phyloP scores from a whole-genome alignment of 2,113 vertebrate species.

The Capreolus pygargus region DNA sequence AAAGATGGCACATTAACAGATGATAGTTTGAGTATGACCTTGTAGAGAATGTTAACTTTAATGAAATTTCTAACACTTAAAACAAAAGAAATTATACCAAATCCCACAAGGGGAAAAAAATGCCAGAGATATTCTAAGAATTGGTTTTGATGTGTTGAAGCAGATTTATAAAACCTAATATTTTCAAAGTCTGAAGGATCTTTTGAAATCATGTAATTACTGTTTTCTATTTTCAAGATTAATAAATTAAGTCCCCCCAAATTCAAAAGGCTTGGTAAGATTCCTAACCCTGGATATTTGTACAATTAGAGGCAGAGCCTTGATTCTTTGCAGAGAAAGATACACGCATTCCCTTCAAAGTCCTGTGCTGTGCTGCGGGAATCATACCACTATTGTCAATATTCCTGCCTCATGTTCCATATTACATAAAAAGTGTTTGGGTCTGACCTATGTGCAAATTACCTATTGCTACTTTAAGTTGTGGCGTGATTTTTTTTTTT shows the following conservation, averaged over 20 bases:
- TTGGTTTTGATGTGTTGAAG: background rate
- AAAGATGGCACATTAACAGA: conserved; percentile 57
- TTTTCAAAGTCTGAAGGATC: background rate
- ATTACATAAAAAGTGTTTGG: background rate
- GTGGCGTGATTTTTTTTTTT: too few relatives aligned
- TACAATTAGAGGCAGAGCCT: background rate
- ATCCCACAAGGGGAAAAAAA: background rate
- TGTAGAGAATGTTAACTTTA: conserved; percentile 75
- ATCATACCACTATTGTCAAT: background rate
- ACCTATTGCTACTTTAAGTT: background rate
- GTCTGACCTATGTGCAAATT: background rate
- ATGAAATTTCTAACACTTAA: conserved; percentile 82
- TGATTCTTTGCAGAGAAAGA: background rate
- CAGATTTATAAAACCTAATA: background rate
- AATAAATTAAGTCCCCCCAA: background rate
- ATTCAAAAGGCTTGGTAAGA: background rate
- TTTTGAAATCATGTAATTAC: background rate
- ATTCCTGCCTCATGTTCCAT: background rate
- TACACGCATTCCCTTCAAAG: background rate
- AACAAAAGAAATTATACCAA: conserved; percentile 30
- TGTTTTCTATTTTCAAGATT: background rate
- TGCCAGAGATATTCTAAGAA: background rate
- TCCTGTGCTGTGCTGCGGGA: background rate
- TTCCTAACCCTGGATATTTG: background rate
- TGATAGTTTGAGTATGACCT: conserved; percentile 74